phyloP scores from a whole-genome alignment of 2,797 vertebrate genomes.

The Crypturellus tataupa region DNA sequence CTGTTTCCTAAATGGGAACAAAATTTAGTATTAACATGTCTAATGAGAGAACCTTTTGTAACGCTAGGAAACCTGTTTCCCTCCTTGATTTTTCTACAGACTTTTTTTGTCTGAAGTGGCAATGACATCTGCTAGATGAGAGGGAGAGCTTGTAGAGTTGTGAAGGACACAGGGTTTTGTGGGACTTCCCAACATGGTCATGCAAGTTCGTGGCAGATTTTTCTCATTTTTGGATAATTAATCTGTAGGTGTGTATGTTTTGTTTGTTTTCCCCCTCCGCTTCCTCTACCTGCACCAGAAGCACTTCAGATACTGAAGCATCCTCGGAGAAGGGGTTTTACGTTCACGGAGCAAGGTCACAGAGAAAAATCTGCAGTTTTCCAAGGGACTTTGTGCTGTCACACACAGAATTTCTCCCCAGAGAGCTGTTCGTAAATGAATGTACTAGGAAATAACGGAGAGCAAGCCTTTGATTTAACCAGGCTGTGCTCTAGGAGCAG shows the following conservation, averaged over 20 bases:
- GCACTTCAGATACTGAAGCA: background rate
- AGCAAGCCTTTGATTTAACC: background rate
- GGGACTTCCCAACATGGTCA: background rate
- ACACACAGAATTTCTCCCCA: background rate
- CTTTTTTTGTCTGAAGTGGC: background rate
- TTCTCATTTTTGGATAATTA: background rate
- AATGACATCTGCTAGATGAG: conserved; percentile 5
- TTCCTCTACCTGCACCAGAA: background rate
- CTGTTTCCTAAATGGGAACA: background rate
- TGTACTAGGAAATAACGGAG: background rate
- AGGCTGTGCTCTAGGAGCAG: background rate
- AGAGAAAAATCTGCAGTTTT: background rate
- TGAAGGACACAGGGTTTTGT: background rate
- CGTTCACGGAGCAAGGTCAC: background rate
- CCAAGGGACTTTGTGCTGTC: background rate
- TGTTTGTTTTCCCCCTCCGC: background rate
- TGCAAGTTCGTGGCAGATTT: background rate
- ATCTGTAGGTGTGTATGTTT: background rate
- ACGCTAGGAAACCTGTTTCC: conserved; percentile 25
- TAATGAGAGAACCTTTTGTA: conserved; percentile 9
- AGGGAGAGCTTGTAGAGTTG: background rate
- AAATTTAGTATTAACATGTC: conserved; percentile 29
- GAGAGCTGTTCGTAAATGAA: background rate
- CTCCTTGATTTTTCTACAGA: background rate
- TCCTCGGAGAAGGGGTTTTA: background rate